Conservation (phyloP, 2,113 vertebrate species). For the Sapajus apella region DNA sequence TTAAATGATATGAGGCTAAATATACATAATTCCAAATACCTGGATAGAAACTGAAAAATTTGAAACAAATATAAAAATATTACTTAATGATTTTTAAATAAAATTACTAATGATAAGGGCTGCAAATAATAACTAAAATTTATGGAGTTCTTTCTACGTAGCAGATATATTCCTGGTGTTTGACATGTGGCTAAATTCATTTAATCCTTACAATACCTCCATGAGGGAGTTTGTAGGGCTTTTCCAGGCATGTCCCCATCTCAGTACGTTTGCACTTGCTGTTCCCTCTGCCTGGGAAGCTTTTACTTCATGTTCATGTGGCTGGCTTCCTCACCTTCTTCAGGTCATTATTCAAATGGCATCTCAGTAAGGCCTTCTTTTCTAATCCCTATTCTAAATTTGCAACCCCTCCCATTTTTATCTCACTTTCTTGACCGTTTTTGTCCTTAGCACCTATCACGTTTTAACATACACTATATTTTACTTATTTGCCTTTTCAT, state of each 20-base stretch:
- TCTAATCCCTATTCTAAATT: background rate
- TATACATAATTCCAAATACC: background rate
- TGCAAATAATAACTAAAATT: background rate
- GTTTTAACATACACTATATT: background rate
- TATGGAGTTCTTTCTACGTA: background rate
- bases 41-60: background rate
- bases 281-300: background rate
- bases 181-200: background rate
- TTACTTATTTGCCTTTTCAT: background rate
- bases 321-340: background rate
- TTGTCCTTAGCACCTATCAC: background rate
- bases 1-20: background rate
- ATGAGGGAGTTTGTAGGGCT: background rate
- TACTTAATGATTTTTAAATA: constrained; percentile 8
- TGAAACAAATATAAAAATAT: constrained; percentile 26
- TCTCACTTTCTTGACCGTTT: background rate
- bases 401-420: background rate
- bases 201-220: background rate
- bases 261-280: background rate
- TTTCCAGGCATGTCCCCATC: background rate
- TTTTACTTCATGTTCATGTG: background rate
- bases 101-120: background rate
- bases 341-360: background rate
- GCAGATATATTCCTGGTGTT: background rate
- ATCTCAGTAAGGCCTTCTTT: background rate